Evolutionary conservation across 2,113 vertebrate species (phyloP).

Genomic region (Chaenogobius annularis): DNA sequence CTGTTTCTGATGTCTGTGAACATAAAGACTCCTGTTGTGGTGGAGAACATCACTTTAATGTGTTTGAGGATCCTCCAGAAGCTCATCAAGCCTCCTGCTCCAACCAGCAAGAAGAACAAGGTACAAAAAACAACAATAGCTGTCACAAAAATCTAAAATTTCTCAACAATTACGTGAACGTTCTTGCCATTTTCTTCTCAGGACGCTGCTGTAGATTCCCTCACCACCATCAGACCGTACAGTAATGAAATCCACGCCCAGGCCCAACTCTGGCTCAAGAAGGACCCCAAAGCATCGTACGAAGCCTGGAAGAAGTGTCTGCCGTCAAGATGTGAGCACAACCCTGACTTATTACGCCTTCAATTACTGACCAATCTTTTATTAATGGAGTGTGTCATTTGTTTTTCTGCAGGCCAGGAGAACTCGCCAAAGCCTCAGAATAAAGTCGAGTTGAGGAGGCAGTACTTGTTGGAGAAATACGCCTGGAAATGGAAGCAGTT

Average conservation of each 20-base stretch:
- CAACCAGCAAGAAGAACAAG: slow-evolving; percentile 99
- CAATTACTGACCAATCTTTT: neutral
- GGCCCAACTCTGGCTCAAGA: slow-evolving; percentile 97
- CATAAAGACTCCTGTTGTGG: slow-evolving; percentile 97
- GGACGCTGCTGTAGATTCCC: slow-evolving; percentile 90
- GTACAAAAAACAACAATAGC: slow-evolving; percentile 65
- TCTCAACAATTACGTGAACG: neutral
- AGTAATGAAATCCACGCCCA: slow-evolving; percentile 98
- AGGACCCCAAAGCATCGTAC: slow-evolving; percentile 94
- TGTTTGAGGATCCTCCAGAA: slow-evolving; percentile 97
- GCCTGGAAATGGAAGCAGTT: slow-evolving; percentile 98
- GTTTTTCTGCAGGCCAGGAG: slow-evolving; percentile 75
- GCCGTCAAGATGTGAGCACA: slow-evolving; percentile 86
- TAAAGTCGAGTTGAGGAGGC: slow-evolving; percentile 86
- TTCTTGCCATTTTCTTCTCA: slow-evolving; percentile 44
- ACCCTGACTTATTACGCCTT: too few relatives aligned
- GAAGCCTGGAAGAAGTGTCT: slow-evolving; percentile 99
- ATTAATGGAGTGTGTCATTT: neutral
- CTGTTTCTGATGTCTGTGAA: slow-evolving; percentile 98
- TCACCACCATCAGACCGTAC: slow-evolving; percentile 96
- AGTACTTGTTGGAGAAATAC: slow-evolving; percentile 94
- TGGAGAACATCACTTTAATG: slow-evolving; percentile 98
- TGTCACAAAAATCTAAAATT: neutral
- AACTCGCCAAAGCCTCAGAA: slow-evolving; percentile 83
- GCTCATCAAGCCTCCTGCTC: slow-evolving; percentile 93